Base-by-base conservation (phyloP, 2,797 vertebrate species). In the Sebastes wilsoni region DNA sequence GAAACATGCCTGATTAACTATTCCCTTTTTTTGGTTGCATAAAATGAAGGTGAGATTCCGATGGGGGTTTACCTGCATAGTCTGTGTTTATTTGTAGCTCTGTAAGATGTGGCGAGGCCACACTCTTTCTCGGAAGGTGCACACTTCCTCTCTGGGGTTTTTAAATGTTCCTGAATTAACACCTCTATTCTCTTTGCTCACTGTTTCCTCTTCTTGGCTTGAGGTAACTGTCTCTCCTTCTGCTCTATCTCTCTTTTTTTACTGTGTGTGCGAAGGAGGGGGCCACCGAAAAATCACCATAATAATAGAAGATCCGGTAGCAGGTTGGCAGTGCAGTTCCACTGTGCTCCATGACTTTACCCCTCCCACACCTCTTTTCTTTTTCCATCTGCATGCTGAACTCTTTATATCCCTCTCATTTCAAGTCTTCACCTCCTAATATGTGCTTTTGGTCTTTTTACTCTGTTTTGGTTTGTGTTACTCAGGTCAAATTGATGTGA, bases 301-400 rank as follows among this genome's bases (percentile, higher is more conserved):
- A 96, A 99, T 99, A 96, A 96, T 99, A 93, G 98, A 99, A 95
- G 98, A 99, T 88, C 98, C 98, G 42, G 95, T 98, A 87, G 98
- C 97, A 99, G 98, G 98, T 99, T 97, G 96, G 97, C 95, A 86
- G 95, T 94, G 42, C 92, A 85, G 88, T 90, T 86, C 75, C 74
- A 76, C 95, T 95, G 91, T 95, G 78, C 91, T 88, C 91, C 92
- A 87, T 94, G 87, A 87, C 55, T 83, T 77, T 66, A 84, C 34
- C 62, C 70, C 72, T n/a, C 42, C 64, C 72, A 36, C 23, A 18
- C 59, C 30, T 32, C 5, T 18, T 42, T 36, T 28, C 7, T 66
- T 84, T 64, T 42, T 61, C 18, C 59, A 49, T 82, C 62, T 89
- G 91, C 93, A 93, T 93, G 93, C 61, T 65, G 66, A 77, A 52